Evolutionary conservation across 2,888 invertebrate species (phyloP), one percentile per base, ranked within the genome.

Genomic region (Aphodius sticticus): DNA sequence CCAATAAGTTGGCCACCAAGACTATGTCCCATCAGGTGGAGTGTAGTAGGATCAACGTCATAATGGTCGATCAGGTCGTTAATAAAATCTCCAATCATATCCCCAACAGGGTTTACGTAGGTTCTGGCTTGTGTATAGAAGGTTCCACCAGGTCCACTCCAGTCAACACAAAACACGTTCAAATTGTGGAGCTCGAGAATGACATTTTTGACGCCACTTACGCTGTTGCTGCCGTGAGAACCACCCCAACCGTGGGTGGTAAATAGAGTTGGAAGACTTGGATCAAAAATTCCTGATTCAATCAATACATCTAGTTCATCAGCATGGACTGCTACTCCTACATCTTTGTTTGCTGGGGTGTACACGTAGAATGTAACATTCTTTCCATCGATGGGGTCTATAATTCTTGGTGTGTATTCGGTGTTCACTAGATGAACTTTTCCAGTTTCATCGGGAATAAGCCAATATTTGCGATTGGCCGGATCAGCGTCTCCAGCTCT

Each of bases 121-220:
- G 76, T 74, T 69, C 77, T 70, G 6, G 83, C 82, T 69, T 76
- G 74, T 1, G 76, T 80, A 76, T 83, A 83, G 15, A 79, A 78
- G 16, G 76, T 70, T 53, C 80, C 78, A 12, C 82, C 81, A 26
- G 81, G 80, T 9, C 81, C 76, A 26, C 76, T 37, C 81, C 81
- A 83, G 70, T 82, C 83, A 69, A 83, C 81, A 37, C 80, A 79
- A 69, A 83, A 78, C 9, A 83, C 77, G 70, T 83, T 83, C 70
- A 81, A 78, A 69, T 83, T 80, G 15, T 79, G 79, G 9, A 26
- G 69, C 12, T 35, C 70, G 14, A 82, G 69, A 16, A 82, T 69
- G n/a, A 76, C 79, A 74, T 81, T 77, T 75, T 77, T 79, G 3
- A 80, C 80, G 14, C 70, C 72, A n/a, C n/a, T 70, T n/a, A 79